These are phyloP conservation scores for Dolichallabes microphthalmus DNA, from an alignment of 2,113 vertebrate genomes.

Conservation along the genomic window DNA sequence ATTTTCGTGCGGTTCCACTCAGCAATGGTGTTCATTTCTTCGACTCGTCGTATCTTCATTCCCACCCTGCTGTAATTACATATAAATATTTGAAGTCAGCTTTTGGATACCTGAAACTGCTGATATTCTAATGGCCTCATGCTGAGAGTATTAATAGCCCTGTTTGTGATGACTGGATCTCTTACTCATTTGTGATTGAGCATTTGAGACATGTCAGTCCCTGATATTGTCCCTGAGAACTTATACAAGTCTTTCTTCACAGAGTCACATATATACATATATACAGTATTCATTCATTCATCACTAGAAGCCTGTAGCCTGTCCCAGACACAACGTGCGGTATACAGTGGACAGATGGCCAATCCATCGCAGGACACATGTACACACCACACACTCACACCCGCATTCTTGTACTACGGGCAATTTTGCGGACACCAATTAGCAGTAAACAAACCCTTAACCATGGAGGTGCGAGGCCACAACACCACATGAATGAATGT, in stretches of 20 bases:
- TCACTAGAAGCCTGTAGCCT: no score
- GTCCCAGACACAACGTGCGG: no score
- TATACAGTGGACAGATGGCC: no score
- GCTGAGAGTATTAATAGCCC: constrained; percentile 74
- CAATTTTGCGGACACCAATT: no score
- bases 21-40: constrained; percentile 63
- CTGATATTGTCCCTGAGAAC: constrained; percentile 54
- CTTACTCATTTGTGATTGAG: constrained; percentile 51
- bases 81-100: constrained; percentile 76
- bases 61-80: constrained; percentile 75
- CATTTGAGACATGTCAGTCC: constrained; percentile 51
- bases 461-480: no score
- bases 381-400: no score
- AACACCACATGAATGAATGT: no score
- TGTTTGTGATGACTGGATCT: constrained; percentile 54
- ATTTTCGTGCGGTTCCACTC: not conserved
- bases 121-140: constrained; percentile 76
- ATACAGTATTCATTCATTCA: no score
- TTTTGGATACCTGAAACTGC: constrained; percentile 67
- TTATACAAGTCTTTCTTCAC: constrained; percentile 31
- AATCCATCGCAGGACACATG: no score
- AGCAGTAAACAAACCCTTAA: no score
- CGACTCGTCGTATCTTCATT: constrained; percentile 72
- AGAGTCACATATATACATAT: not conserved
- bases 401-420: no score